Percentiles rank a stretch among this genome's conserved stretches.
Evolutionary conservation across 2,113 vertebrate genomes (phyloP).

Genomic region (Shinisaurus crocodilurus): DNA sequence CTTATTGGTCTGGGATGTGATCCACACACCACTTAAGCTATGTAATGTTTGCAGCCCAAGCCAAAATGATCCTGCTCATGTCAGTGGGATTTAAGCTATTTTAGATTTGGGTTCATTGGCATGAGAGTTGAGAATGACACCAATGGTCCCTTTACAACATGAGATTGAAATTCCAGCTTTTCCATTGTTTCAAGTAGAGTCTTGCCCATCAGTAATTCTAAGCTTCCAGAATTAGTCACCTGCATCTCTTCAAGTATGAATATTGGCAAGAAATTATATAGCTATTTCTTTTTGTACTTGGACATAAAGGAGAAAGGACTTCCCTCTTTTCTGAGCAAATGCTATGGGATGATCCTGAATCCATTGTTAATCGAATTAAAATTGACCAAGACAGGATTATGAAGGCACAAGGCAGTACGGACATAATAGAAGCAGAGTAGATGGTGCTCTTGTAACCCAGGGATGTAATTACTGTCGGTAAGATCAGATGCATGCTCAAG

Average conservation of each 20-base stretch:
- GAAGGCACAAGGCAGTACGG: not conserved
- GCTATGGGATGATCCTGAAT: not conserved
- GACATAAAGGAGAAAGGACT: not conserved
- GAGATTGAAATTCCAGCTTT: not conserved
- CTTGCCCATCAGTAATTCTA: not conserved
- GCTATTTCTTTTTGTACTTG: not conserved
- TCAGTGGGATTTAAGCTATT: not conserved
- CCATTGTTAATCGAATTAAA: not conserved
- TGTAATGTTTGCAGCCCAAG: not conserved
- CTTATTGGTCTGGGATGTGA: not conserved
- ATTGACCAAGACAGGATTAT: not conserved
- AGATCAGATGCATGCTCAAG: not conserved
- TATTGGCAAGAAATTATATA: not conserved
- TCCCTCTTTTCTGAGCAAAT: not conserved
- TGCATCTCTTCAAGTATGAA: not conserved
- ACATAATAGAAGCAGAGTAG: not conserved
- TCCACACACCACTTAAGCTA: not conserved
- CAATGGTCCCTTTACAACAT: not conserved
- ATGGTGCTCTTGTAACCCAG: not conserved
- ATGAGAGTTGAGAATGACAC: not conserved
- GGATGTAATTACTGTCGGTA: not conserved
- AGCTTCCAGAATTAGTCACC: not conserved
- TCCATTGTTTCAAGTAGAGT: not conserved
- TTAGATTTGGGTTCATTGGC: not conserved
- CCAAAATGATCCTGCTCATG: not conserved